Conservation (phyloP, 2,113 vertebrate species). For the Silurus asotus region DNA sequence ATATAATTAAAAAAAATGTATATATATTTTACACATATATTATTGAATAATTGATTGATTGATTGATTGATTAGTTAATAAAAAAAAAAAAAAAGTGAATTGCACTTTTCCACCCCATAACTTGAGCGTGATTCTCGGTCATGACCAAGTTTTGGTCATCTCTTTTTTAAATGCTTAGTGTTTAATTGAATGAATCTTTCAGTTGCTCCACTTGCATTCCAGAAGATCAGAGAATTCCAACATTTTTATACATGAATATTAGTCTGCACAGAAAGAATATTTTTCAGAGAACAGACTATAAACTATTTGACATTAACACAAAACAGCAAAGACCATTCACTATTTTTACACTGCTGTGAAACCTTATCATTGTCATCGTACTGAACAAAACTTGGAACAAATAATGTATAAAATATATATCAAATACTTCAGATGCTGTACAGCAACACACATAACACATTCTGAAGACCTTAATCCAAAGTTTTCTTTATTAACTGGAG, state of each 20-base stretch:
- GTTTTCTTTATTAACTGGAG: neutral
- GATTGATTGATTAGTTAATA: neutral
- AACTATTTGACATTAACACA: neutral
- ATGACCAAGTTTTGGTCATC: neutral
- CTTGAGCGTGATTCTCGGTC: neutral
- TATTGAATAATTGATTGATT: neutral
- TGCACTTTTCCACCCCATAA: neutral
- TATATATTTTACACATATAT: neutral
- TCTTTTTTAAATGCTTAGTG: neutral
- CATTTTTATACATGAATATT: too few species aligned
- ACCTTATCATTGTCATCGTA: neutral
- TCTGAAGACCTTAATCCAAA: neutral
- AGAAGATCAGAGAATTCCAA: neutral
- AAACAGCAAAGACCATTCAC: neutral
- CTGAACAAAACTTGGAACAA: neutral
- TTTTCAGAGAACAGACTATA: neutral
- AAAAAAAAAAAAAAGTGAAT: neutral
- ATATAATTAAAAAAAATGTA: too few species aligned
- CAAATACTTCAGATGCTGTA: neutral
- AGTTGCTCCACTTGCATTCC: neutral
- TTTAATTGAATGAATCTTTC: slow-evolving; percentile 18
- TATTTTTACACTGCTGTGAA: neutral
- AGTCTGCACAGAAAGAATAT: neutral
- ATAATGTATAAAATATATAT: neutral
- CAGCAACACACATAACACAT: neutral